phyloP scores from a whole-genome alignment of 2,888 invertebrate genomes.

The Cataglyphis albicans region DNA sequence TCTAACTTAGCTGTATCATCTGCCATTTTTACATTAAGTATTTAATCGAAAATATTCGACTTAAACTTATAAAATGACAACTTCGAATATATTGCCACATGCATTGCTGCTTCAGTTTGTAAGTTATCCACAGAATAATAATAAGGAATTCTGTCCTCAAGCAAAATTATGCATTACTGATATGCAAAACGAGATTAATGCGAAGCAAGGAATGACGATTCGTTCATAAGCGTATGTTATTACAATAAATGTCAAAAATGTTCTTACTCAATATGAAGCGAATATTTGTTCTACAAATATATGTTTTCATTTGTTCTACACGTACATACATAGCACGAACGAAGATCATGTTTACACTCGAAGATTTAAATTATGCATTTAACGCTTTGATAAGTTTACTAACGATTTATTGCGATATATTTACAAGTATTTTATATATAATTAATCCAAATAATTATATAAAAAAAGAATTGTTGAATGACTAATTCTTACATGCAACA shows the following conservation, averaged over 20 bases:
- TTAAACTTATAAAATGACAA: neutral
- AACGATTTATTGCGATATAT: neutral
- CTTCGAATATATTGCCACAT: neutral
- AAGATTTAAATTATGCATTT: conserved; percentile 6
- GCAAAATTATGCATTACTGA: conserved; percentile 15
- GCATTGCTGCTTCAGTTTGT: neutral
- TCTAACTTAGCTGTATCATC: conserved; percentile 15
- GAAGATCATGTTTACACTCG: neutral
- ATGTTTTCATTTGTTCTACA: conserved; percentile 10
- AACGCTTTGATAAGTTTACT: neutral
- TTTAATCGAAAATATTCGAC: conserved; percentile 1
- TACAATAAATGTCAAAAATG: conserved; percentile 19
- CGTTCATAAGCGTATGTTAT: neutral
- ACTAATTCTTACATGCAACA: neutral
- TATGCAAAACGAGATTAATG: neutral
- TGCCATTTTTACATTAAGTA: conserved; percentile 49
- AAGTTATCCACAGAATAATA: neutral
- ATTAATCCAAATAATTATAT: neutral
- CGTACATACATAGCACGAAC: neutral
- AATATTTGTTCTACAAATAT: neutral
- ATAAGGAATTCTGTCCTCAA: neutral
- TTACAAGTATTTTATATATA: conserved; percentile 1
- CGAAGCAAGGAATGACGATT: neutral
- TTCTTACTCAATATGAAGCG: neutral
- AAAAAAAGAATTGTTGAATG: neutral